These are phyloP conservation scores for Rallus limicola DNA, from an alignment of 2,113 vertebrate genomes.

Conservation along the genomic window DNA sequence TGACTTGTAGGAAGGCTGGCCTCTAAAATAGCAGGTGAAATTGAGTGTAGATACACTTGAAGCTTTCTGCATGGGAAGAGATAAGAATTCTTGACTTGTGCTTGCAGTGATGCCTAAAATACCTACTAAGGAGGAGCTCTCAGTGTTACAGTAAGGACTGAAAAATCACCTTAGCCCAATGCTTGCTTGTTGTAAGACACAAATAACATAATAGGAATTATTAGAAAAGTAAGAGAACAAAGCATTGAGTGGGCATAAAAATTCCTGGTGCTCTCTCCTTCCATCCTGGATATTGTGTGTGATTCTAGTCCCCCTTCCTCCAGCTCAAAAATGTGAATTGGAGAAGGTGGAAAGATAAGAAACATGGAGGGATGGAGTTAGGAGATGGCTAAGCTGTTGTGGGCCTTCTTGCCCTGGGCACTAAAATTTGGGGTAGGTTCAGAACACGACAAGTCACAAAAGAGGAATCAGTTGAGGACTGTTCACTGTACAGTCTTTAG, in stretches of 20 bases:
- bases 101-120: not conserved
- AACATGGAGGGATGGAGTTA: not conserved
- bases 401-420: not conserved
- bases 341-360: not conserved
- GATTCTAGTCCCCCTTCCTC: not conserved
- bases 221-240: not conserved
- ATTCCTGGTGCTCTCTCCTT: not conserved
- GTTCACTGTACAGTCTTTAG: rapidly evolving
- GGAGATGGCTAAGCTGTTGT: not conserved
- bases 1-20: not conserved
- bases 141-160: not conserved
- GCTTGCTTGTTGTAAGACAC: not conserved
- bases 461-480: not conserved
- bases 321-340: not conserved
- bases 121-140: not conserved
- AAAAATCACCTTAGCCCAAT: not conserved
- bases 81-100: not conserved
- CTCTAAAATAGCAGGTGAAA: not conserved
- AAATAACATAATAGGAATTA: not conserved
- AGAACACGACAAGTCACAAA: not conserved
- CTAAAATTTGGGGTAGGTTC: not conserved
- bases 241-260: not conserved
- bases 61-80: not conserved
- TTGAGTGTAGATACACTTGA: not conserved
- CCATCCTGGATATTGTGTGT: not conserved